A percentile compares a stretch with the other conserved stretches of the same genome.
These are phyloP conservation scores for Litoditis marina DNA, from an alignment of 2,888 invertebrate species.

Conservation along the genomic window DNA sequence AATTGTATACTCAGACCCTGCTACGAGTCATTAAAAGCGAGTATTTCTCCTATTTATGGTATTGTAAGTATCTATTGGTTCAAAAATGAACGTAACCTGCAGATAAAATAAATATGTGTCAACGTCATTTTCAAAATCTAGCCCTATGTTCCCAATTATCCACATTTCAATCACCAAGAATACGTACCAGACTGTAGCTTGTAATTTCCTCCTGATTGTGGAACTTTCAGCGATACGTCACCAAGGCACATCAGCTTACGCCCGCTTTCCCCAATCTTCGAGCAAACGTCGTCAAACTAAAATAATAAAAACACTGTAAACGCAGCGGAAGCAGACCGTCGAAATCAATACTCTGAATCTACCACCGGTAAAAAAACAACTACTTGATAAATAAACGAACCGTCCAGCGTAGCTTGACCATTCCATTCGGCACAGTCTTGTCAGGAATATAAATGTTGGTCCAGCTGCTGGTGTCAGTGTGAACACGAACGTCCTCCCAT, in stretches of 20 bases:
- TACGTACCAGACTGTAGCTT: not conserved
- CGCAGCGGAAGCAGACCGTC: not conserved
- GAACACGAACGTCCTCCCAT: slow-evolving; percentile 36
- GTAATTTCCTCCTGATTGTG: not conserved
- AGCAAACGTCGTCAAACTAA: slow-evolving; percentile 14
- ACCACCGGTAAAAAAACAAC: not conserved
- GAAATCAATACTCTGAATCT: not conserved
- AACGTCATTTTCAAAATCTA: no score
- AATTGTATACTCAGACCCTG: no score
- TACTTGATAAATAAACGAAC: not conserved
- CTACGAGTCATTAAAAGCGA: no score
- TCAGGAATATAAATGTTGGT: slow-evolving; percentile 30
- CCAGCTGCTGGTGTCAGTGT: slow-evolving; percentile 26
- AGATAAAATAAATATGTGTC: no score
- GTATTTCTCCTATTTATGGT: no score
- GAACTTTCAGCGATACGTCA: slow-evolving; percentile 8
- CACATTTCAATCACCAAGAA: not conserved
- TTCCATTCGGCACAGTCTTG: slow-evolving; percentile 4
- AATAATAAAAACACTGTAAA: not conserved
- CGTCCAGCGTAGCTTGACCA: slow-evolving; percentile 5
- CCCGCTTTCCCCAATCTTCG: not conserved
- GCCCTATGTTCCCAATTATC: not conserved
- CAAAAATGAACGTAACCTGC: no score
- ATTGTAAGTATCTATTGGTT: no score
- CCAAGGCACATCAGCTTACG: slow-evolving; percentile 11